Base-by-base conservation (phyloP, 2,113 vertebrate genomes). In the Vidua macroura region DNA sequence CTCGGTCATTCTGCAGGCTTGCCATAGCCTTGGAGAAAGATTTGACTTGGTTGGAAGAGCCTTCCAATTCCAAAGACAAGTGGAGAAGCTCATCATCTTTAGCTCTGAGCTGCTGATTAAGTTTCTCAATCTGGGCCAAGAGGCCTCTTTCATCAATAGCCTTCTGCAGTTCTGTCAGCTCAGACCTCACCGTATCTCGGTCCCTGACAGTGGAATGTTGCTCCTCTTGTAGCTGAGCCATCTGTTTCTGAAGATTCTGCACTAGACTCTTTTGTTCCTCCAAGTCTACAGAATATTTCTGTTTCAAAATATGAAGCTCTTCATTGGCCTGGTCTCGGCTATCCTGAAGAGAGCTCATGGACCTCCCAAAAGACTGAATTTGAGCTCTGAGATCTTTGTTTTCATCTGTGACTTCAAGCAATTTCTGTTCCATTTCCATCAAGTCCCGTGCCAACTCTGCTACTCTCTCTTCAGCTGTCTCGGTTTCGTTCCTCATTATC, bases 401-500 rank as follows among this genome's bases (percentile, higher is more conserved):
- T 69, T 96, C 97, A 95, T 99, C 99, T 35, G 97, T 98, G 92
- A 98, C 98, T 23, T 49, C 60, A 20, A 99, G 97, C 41, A 99
- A 94, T 72, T 97, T 98, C 98, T 99, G 99, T 28, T 99, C 99
- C 82, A 98, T 98, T 39, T 97, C 97, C 97, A 99, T 94, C 82
- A 99, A 96, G 96, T 99, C 99, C 51, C 92, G 96, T 20, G 99
- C 99, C 95, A 99, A 93, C 88, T 99, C 99, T 1, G 99, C 99
- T 68, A 99, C 99, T 94, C 99, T 98, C 95, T 99, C 99, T 94
- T 99, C 99, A 5, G 99, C 99, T 4, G 98, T 99, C 97, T 99
- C 99, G 0, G 99, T 98, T 97, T 99, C 99, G 0, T 99, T 99
- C 44, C 99, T 97, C 98, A 99, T 98, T 96, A 99, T 98, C 7